A percentile compares a stretch with the other conserved stretches of the same genome.
Evolutionary conservation across 2,888 invertebrate species (phyloP).

Genomic region (Selenia dentaria): DNA sequence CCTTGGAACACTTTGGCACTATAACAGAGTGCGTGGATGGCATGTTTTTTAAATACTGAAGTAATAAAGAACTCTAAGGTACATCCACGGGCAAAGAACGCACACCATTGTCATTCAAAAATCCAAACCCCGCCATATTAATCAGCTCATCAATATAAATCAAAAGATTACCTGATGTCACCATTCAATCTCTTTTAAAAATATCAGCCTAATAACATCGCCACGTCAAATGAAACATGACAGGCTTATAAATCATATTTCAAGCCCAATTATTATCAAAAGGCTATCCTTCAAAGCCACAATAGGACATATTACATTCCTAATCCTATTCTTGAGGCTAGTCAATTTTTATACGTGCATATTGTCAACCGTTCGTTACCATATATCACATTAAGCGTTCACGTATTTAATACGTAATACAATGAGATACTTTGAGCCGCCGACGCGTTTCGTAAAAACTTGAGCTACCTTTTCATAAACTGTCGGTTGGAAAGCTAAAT

Average conservation of each 20-base stretch:
- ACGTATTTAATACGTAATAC: slow-evolving; percentile 64
- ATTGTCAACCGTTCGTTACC: slow-evolving; percentile 68
- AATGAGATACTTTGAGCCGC: slow-evolving; percentile 53
- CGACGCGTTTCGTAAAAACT: slow-evolving; percentile 60
- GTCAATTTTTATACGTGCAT: slow-evolving; percentile 74
- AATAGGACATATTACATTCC: slow-evolving; percentile 64
- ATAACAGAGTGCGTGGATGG: too few relatives aligned
- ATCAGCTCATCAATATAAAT: slow-evolving; percentile 52
- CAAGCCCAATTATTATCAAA: slow-evolving; percentile 75
- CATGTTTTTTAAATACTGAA: too few relatives aligned
- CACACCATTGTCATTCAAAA: slow-evolving; percentile 26
- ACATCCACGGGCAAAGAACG: slow-evolving; percentile 23
- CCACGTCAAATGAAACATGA: slow-evolving; percentile 43
- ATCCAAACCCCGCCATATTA: slow-evolving; percentile 41
- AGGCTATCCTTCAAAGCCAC: slow-evolving; percentile 62
- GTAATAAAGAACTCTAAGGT: neutral
- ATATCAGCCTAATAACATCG: slow-evolving; percentile 46
- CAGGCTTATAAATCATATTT: slow-evolving; percentile 74
- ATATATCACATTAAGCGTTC: slow-evolving; percentile 73
- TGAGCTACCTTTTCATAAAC: slow-evolving; percentile 64
- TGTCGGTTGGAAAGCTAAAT: slow-evolving; percentile 56
- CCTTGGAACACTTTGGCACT: too few relatives aligned
- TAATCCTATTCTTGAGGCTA: slow-evolving; percentile 74
- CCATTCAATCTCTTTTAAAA: slow-evolving; percentile 56
- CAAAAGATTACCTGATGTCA: slow-evolving; percentile 55